These are phyloP conservation scores for Electrona antarctica DNA, from an alignment of 2,113 vertebrate species.

Conservation along the genomic window DNA sequence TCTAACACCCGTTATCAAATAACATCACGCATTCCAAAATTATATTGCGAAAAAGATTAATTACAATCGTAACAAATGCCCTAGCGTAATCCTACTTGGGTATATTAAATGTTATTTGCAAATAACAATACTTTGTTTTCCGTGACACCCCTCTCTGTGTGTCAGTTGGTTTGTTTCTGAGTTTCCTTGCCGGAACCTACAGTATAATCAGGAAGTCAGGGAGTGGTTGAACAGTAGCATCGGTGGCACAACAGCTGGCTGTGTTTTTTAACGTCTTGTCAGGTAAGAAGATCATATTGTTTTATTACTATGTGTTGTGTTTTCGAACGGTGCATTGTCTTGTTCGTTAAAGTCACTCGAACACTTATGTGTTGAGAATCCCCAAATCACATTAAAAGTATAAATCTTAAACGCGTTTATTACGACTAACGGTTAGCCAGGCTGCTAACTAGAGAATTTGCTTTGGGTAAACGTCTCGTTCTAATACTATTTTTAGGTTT, in stretches of 20 bases:
- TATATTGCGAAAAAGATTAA: background rate
- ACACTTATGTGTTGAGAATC: background rate
- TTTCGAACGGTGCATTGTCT: background rate
- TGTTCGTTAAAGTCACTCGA: fast-evolving
- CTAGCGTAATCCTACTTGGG: fast-evolving
- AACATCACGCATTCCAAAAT: fast-evolving
- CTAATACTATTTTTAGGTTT: too few species aligned
- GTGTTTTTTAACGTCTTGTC: conserved; percentile 11
- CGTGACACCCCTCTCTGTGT: background rate
- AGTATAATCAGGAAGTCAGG: conserved; percentile 77
- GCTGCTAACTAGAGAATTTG: too few species aligned
- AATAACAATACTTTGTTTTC: fast-evolving
- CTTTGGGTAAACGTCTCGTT: too few species aligned
- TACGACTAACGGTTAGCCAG: too few species aligned
- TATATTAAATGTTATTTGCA: too few species aligned
- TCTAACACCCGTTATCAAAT: background rate
- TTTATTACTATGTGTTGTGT: background rate
- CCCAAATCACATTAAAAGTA: too few species aligned
- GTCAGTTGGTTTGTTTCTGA: conserved; percentile 60
- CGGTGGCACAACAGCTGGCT: conserved; percentile 10
- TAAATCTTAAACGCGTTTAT: too few species aligned
- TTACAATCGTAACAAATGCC: fast-evolving
- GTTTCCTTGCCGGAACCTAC: conserved; percentile 46
- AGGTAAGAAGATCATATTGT: conserved; percentile 57
- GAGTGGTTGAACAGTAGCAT: conserved; percentile 76